Evolutionary conservation across 2,113 vertebrate genomes (phyloP), one percentile per base, ranked within the genome.

Genomic region (Calypte anna): DNA sequence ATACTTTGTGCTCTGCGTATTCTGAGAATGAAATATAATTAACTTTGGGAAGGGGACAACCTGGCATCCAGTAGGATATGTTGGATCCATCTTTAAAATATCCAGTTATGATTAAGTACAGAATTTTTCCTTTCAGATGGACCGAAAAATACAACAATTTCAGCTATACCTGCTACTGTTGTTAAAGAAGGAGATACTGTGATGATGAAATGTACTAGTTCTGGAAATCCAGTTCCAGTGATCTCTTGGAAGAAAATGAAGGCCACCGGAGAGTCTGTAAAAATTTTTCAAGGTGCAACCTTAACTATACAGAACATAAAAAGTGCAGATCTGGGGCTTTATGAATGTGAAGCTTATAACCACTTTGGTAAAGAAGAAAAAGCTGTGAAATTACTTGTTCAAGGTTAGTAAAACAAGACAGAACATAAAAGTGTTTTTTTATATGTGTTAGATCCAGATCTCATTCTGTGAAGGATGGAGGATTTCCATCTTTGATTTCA

Each of bases 261-360:
- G 6, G 81, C 73, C 9, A 53, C 38, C 0, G 97, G 95, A 12
- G 74, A 80, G 17, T 50, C 58, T 13, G 92, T 93, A 74, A 70
- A 72, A 43, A 95, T 97, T 80, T 96, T 79, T 24, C 8, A 64
- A 46, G 95, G 84, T 40, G 91, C 95, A 31, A 97, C 87, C 63
- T 94, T 98, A 48, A 97, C 94, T 10, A 91, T 98, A 80, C 50
- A 93, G 73, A 96, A 75, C 7, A 82, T 97, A 91, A 95, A 81
- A 81, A 73, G 57, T 54, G 89, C 98, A 92, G 97, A 98, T 78
- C 88, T 94, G 76, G 98, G 97, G 9, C 92, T 90, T 95, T 98
- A 98, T 38, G 81, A 97, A 72, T 98, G 98, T 88, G 96, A 97
- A 96, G 97, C 90, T 70, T 81, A 62, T 85, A 98, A 98, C 69